phyloP scores from a whole-genome alignment of 1,140 invertebrate genomes.

The Ptiloglossa arizonensis region DNA sequence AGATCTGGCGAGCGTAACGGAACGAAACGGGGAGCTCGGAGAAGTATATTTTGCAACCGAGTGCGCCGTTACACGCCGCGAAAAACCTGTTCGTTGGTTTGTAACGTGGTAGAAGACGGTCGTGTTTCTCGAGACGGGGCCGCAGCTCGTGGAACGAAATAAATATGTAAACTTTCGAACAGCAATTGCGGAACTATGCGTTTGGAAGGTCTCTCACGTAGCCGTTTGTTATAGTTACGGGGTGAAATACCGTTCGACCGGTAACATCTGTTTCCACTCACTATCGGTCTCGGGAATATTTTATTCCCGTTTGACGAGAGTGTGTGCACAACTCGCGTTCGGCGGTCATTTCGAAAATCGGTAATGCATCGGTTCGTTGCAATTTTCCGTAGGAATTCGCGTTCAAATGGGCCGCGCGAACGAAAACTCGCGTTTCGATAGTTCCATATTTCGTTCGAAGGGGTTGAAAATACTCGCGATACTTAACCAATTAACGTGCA shows the following conservation, averaged over 20 bases:
- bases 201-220: slow-evolving; percentile 27
- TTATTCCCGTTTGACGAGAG: background rate
- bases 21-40: too few relatives aligned
- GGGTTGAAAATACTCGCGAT: background rate
- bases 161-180: too few relatives aligned
- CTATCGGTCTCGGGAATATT: slow-evolving; percentile 5
- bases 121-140: too few relatives aligned
- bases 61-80: too few relatives aligned
- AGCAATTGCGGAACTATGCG: slow-evolving; percentile 37
- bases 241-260: slow-evolving; percentile 8
- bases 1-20: too few relatives aligned
- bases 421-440: background rate
- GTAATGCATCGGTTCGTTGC: background rate
- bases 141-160: too few relatives aligned
- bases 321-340: background rate
- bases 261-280: slow-evolving; percentile 17
- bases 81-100: too few relatives aligned
- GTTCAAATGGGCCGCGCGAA: background rate
- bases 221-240: slow-evolving; percentile 28
- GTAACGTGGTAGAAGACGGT: too few relatives aligned
- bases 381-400: background rate
- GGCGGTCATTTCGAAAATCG: background rate
- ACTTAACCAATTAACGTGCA: background rate
- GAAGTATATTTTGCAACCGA: too few relatives aligned
- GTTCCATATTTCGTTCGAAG: background rate